phyloP scores from a whole-genome alignment of 2,113 vertebrate species.

The Burhinus oedicnemus region DNA sequence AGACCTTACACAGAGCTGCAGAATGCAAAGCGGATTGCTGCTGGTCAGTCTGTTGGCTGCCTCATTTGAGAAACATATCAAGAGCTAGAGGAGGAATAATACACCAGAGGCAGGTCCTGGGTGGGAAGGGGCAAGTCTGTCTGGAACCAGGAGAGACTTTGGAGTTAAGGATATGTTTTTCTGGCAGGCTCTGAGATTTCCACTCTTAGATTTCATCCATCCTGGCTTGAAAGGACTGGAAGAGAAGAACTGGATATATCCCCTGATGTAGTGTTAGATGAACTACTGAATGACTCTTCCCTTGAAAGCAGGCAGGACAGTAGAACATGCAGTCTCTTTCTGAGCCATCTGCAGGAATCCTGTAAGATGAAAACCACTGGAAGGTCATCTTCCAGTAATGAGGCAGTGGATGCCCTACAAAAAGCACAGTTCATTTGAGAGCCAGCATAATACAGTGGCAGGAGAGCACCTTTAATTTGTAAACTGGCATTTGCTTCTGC shows the following conservation, averaged over 20 bases:
- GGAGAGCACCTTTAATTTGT: slow-evolving; percentile 34
- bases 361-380: neutral
- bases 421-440: slow-evolving; percentile 31
- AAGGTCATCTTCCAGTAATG: neutral
- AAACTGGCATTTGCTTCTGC: neutral
- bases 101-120: neutral
- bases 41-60: neutral
- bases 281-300: slow-evolving; percentile 30
- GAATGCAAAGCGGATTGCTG: neutral
- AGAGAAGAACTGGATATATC: neutral
- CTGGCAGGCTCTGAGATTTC: neutral
- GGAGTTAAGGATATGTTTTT: neutral
- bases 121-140: neutral
- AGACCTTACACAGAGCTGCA: neutral
- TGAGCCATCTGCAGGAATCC: neutral
- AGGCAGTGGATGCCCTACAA: neutral
- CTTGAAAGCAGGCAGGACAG: neutral
- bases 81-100: neutral
- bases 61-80: neutral
- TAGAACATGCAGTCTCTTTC: neutral
- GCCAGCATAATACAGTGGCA: neutral
- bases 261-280: neutral
- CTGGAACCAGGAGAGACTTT: neutral
- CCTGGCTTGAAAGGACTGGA: neutral
- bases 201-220: neutral